These are phyloP conservation scores for Pseudochirops corinnae DNA, from an alignment of 2,797 vertebrate species.

Conservation along the genomic window DNA sequence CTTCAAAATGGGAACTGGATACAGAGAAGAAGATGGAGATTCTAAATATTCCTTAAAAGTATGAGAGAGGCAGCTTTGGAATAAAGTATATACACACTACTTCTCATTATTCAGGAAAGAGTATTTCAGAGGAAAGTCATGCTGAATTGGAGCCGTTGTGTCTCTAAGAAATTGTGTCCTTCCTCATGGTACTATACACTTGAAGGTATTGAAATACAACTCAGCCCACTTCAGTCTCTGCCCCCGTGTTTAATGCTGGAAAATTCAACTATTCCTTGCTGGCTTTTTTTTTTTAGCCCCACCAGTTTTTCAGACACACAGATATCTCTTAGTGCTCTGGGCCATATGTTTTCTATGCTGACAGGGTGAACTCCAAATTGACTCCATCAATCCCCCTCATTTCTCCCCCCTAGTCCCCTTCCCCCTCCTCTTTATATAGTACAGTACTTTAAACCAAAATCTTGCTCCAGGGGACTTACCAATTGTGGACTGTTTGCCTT, in stretches of 20 bases:
- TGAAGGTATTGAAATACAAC: constrained; percentile 71
- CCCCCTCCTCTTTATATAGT: constrained; percentile 49
- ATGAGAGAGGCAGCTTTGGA: constrained; percentile 51
- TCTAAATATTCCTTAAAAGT: neutral
- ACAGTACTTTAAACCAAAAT: constrained; percentile 27
- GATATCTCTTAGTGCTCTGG: constrained; percentile 62
- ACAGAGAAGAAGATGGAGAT: constrained; percentile 5
- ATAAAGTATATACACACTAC: neutral
- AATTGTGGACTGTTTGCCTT: constrained; percentile 36
- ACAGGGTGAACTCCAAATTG: constrained; percentile 52
- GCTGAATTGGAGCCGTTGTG: constrained; percentile 41
- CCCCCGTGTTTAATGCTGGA: constrained; percentile 68
- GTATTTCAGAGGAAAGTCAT: constrained; percentile 37
- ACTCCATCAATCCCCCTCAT: neutral
- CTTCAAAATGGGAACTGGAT: neutral
- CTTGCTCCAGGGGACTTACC: constrained; percentile 31
- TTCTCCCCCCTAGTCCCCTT: too few species aligned
- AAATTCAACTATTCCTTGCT: constrained; percentile 77
- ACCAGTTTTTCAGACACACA: constrained; percentile 62
- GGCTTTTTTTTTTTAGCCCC: constrained; percentile 73
- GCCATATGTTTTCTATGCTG: constrained; percentile 66
- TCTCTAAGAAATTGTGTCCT: constrained; percentile 57
- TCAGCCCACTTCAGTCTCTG: constrained; percentile 66
- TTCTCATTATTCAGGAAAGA: constrained; percentile 35
- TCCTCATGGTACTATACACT: constrained; percentile 60